Evolutionary conservation across 2,888 invertebrate species (phyloP), one percentile per base, ranked within the genome.

Genomic region (Eueremaeus valkanovi): DNA sequence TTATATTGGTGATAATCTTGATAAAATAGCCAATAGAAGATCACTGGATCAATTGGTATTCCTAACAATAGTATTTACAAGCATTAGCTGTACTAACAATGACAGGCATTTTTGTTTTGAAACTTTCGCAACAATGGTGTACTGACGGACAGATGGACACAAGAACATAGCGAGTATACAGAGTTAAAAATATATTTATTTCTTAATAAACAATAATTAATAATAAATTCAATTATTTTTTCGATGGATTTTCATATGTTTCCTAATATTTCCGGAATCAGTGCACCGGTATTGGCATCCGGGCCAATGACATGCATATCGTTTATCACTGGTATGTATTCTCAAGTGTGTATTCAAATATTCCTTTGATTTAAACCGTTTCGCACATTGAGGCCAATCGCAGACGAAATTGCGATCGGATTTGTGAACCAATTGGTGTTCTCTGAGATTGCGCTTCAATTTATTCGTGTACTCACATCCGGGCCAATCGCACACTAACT

Each of bases 201-300:
- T n/a, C n/a, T n/a, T n/a, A n/a, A n/a, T n/a, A n/a, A n/a, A n/a
- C n/a, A n/a, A n/a, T n/a, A n/a, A n/a, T n/a, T n/a, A n/a, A n/a
- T n/a, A n/a, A n/a, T n/a, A n/a, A n/a, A n/a, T n/a, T n/a, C n/a
- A n/a, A n/a, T n/a, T n/a, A n/a, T 55, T 21, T 6, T 21, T 27
- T 55, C 13, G 21, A 61, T 61, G 61, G 29, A 61, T 29, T 29
- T 24, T 61, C 16, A 61, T 24, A 61, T 61, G 61, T 61, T 29
- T 61, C 8, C 11, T 61, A 1, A 61, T 8, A 61, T 61, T 61
- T 29, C 9, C 27, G 16, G 31, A 31, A 29, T 61, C 31, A 5
- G 29, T n/a, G 36, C 61, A 72, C 36, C 72, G 27, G 40, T 72
- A 63, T 18, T 63, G 63, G 33, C 63, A 63, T 31, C 63, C 63